Evolutionary conservation across 2,797 vertebrate species (phyloP).

Genomic region (Furcifer pardalis): DNA sequence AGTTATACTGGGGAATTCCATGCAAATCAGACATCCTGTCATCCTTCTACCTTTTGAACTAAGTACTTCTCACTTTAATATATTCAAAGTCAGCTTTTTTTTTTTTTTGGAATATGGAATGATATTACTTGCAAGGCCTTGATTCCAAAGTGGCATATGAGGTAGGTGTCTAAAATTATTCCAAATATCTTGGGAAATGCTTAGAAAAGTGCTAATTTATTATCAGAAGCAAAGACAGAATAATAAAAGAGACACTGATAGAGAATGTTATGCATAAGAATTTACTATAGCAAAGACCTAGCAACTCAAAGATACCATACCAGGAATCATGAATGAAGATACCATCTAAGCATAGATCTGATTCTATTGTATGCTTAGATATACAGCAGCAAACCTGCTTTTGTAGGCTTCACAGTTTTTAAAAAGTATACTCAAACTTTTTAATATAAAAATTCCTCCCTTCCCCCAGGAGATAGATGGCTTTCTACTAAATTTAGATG

Average conservation of each 20-base stretch:
- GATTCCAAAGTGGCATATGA: neutral
- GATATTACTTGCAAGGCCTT: neutral
- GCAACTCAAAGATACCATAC: neutral
- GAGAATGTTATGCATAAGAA: neutral
- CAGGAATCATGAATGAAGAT: neutral
- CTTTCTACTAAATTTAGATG: slow-evolving; percentile 27
- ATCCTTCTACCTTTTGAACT: neutral
- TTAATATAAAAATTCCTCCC: slow-evolving; percentile 20
- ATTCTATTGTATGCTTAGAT: neutral
- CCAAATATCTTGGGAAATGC: neutral
- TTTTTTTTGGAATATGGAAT: neutral
- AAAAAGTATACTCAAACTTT: neutral
- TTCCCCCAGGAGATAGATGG: neutral
- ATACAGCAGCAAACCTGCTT: slow-evolving; percentile 6
- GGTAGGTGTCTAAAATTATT: neutral
- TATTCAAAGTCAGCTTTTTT: neutral
- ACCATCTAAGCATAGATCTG: neutral
- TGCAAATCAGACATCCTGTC: neutral
- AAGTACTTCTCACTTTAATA: neutral
- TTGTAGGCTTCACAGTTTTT: slow-evolving; percentile 5
- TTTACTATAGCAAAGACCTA: neutral
- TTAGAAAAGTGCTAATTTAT: too few species aligned
- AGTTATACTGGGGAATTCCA: neutral
- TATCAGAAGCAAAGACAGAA: neutral
- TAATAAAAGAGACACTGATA: neutral